phyloP scores from a whole-genome alignment of 2,888 invertebrate genomes.

The Leptinotarsa haldemani region DNA sequence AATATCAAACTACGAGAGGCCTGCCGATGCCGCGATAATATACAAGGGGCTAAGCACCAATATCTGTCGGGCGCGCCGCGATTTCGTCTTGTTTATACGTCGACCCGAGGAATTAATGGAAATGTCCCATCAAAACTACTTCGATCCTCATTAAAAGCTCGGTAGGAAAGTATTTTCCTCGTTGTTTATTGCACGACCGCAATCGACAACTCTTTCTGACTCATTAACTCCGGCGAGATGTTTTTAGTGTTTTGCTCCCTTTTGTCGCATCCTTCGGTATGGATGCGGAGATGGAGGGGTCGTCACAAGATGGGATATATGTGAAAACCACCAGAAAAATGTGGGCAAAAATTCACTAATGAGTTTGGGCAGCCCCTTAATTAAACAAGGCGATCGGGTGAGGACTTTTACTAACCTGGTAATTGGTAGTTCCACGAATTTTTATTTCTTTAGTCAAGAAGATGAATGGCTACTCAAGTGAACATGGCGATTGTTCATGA shows the following conservation, averaged over 20 bases:
- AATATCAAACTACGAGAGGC: conserved; percentile 16
- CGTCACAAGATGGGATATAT: too few relatives aligned
- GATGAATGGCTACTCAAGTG: too few relatives aligned
- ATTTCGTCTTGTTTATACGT: conserved; percentile 59
- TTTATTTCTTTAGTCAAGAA: too few relatives aligned
- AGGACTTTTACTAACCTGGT: too few relatives aligned
- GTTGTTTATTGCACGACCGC: conserved; percentile 32
- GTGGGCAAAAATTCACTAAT: too few relatives aligned
- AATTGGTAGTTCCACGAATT: too few relatives aligned
- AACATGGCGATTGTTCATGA: too few relatives aligned
- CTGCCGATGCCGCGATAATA: conserved; percentile 59
- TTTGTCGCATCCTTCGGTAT: conserved; percentile 41
- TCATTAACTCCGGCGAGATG: conserved; percentile 50
- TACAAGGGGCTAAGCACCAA: conserved; percentile 62
- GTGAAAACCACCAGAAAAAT: too few relatives aligned
- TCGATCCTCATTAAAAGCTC: conserved; percentile 73
- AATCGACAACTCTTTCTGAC: conserved; percentile 42
- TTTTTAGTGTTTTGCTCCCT: conserved; percentile 51
- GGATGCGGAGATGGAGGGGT: too few relatives aligned
- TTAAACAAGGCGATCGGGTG: too few relatives aligned
- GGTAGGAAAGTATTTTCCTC: conserved; percentile 23
- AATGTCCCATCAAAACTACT: conserved; percentile 76
- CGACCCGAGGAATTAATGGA: conserved; percentile 67
- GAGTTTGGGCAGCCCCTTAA: too few relatives aligned
- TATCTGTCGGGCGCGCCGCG: conserved; percentile 60